Conservation (phyloP, 2,797 vertebrate genomes). For the Erithacus rubecula region DNA sequence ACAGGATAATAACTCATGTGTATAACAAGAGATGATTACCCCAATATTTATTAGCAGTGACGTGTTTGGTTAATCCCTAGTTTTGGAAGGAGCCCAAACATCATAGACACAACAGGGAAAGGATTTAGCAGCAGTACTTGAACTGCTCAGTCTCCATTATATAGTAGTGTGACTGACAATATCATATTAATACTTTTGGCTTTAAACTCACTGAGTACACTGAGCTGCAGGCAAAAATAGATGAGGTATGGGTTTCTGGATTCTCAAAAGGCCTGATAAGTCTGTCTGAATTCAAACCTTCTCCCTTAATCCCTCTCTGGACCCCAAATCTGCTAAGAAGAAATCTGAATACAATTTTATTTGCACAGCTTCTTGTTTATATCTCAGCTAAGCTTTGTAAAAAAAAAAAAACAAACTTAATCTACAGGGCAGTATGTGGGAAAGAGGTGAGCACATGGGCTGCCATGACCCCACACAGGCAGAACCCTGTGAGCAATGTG, state of each 20-base stretch:
- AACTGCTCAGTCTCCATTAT: not conserved
- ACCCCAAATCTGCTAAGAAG: not conserved
- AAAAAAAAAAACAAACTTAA: not conserved
- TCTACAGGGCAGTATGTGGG: not conserved
- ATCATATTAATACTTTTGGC: constrained; percentile 19
- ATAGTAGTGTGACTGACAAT: not conserved
- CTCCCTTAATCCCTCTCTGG: not conserved
- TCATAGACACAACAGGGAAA: not conserved
- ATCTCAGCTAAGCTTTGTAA: not conserved
- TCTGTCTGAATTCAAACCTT: not conserved
- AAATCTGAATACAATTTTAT: not conserved
- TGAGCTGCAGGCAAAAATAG: constrained; percentile 32
- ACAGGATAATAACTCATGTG: not conserved
- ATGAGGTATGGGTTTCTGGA: not conserved
- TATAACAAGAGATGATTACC: constrained; percentile 12
- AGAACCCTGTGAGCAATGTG: not conserved
- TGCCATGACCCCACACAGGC: not conserved
- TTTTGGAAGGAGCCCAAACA: constrained; percentile 33
- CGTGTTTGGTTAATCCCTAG: not conserved
- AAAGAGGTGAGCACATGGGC: not conserved
- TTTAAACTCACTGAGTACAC: not conserved
- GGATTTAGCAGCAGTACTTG: not conserved
- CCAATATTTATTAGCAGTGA: constrained; percentile 14
- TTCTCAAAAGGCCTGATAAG: constrained; percentile 1
- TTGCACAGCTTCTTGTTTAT: not conserved